Base-by-base conservation (phyloP, 2,113 vertebrate genomes). In the Malurus elegans region DNA sequence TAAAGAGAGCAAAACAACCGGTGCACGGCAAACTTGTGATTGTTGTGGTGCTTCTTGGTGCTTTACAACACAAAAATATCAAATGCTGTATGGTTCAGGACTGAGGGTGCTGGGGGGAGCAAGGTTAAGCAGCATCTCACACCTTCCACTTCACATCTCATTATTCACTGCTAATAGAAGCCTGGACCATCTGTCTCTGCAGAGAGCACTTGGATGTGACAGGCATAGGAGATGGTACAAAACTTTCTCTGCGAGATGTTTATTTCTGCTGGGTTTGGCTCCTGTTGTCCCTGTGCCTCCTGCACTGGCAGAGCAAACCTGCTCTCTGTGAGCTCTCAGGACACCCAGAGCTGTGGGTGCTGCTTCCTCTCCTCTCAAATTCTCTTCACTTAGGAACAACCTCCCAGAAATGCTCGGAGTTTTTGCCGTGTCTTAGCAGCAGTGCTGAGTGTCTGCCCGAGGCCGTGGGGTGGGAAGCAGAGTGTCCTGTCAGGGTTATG, bases 111-210 rank as follows among this genome's bases (percentile, higher is more conserved):
- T 84, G 83, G 88, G 95, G 66, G 78, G 82, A 94, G 86, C 83
- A 73, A 97, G 96, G 88, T 98, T 97, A 97, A 97, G 86, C 91
- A 96, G 95, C 95, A 93, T 96, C 95, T 97, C 97, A 40, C 95
- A 92, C 97, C 92, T 97, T 97, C 96, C 93, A 32, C 82, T 96
- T 96, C 89, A 58, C 78, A 96, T 96, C 96, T 97, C 94, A 95
- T 98, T 97, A 97, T 97, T 97, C 95, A 97, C 56, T 86, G 96
- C 96, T 98, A 97, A 96, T 93, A 90, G 94, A 95, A 94, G 90
- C 85, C 84, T 19, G 42, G 82, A 71, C 97, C 95, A 93, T 98
- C 97, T 97, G 97, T 98, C 96, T 97, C 76, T 34, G 57, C 84
- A 51, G 79, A 51, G 94, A 93, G 44, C 90, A 29, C 60, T 86